Base-by-base conservation (phyloP, 1,140 invertebrate species). In the Lepidurus arcticus region DNA sequence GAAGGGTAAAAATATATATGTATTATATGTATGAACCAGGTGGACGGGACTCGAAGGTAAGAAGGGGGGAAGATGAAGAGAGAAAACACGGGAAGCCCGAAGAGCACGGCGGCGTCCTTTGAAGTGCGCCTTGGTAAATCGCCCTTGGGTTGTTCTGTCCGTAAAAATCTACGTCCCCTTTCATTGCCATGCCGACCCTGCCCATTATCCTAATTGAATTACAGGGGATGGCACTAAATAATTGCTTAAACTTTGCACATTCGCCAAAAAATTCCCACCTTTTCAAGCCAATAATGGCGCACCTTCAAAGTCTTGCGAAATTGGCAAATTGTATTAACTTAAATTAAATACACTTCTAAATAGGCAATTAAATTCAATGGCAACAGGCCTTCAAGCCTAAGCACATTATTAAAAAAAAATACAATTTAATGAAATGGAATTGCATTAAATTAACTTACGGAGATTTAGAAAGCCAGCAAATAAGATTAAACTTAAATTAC, bases 141-240 rank as follows among this genome's bases (percentile, higher is more conserved):
- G 53, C 53, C 53, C 53, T 34, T 65, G 53, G 53, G 53, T 65
- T 65, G 53, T 65, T 65, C 53, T 21, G 53, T 65, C 53, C 53
- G 53, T 65, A 65, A 65, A 65, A 65, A 65, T 65, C 53, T 65
- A 21, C 53, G 53, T 65, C 53, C 53, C 53, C 53, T 65, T 65
- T 65, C 53, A 65, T 65, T 65, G 53, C 53, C 53, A 65, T 65
- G 53, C 53, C 53, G 53, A 65, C 53, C 53, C 53, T 65, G 53
- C 21, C 53, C 53, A 65, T 65, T 65, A 65, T 65, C 53, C 53
- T 65, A 65, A 65, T 65, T 65, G 53, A 65, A 65, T 65, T 65
- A 65, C 53, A 21, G n/a, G 16, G 53, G 53, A 65, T 65, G 53
- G 16, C 53, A 65, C 53, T n/a, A 65, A 65, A 65, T 65, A 65